Evolutionary conservation across 2,797 vertebrate genomes (phyloP).

Genomic region (Macropus fuliginosus): DNA sequence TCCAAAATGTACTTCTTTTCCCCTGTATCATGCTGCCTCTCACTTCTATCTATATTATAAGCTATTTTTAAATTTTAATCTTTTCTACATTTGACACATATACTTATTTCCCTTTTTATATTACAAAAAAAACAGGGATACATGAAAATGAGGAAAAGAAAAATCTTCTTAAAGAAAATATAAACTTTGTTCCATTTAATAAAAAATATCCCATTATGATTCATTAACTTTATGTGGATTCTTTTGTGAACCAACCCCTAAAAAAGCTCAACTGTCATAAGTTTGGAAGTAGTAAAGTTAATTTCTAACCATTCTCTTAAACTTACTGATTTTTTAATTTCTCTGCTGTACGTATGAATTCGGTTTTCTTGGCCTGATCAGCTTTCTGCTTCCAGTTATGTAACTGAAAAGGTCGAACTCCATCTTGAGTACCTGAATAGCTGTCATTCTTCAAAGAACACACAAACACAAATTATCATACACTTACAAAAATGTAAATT

Average conservation of each 20-base stretch:
- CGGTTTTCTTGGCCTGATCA: conserved; percentile 81
- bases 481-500: neutral
- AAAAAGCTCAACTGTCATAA: neutral
- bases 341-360: conserved; percentile 89
- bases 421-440: conserved; percentile 71
- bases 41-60: neutral
- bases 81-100: neutral
- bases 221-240: neutral
- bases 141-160: neutral
- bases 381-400: conserved; percentile 81
- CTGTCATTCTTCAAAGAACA: conserved; percentile 80
- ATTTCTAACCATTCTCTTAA: conserved; percentile 3
- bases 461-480: conserved; percentile 49
- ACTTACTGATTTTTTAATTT: conserved; percentile 91
- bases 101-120: neutral
- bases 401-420: conserved; percentile 71
- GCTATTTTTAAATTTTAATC: neutral
- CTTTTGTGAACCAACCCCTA: neutral
- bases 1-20: neutral
- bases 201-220: neutral
- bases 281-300: neutral
- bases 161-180: neutral
- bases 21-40: neutral
- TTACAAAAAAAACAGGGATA: neutral
- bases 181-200: neutral